Percentiles rank a stretch among this genome's conserved stretches.
These are phyloP conservation scores for Ptychoptera albimana DNA, from an alignment of 2,888 invertebrate species.

Conservation along the genomic window DNA sequence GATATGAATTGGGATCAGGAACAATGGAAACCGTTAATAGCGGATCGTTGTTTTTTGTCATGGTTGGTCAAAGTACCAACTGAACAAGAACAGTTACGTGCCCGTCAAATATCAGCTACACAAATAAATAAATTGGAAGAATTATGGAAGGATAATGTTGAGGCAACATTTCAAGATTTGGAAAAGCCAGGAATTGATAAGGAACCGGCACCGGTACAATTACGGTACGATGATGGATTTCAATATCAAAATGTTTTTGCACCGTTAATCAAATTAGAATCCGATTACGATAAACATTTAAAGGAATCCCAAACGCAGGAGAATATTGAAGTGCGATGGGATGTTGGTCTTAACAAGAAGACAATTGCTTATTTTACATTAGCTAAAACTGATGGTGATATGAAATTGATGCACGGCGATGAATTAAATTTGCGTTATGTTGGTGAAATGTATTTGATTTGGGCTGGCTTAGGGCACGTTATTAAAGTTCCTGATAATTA, in stretches of 20 bases:
- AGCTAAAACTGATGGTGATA: conserved; percentile 94
- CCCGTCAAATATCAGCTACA: conserved; percentile 90
- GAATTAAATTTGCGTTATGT: conserved; percentile 84
- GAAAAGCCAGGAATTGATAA: conserved; percentile 97
- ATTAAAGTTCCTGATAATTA: conserved; percentile 92
- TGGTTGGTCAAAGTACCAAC: conserved; percentile 98
- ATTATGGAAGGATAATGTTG: conserved; percentile 96
- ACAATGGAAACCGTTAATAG: conserved; percentile 96
- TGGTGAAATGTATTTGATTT: conserved; percentile 83
- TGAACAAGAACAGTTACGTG: conserved; percentile 89
- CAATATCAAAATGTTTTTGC: conserved; percentile 98
- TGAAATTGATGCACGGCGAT: conserved; percentile 99
- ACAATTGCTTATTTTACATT: conserved; percentile 94
- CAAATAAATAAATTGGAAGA: conserved; percentile 98
- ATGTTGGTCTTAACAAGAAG: conserved; percentile 95
- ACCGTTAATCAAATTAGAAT: conserved; percentile 90
- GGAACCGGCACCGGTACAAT: conserved; percentile 70
- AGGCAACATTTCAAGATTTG: conserved; percentile 94
- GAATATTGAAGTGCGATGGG: conserved; percentile 97
- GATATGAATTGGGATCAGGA: conserved; percentile 99
- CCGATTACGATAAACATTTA: conserved; percentile 92
- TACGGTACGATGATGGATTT: conserved; percentile 94
- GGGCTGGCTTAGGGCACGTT: conserved; percentile 97
- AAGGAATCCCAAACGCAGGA: conserved; percentile 98
- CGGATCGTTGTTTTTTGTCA: conserved; percentile 86